Evolutionary conservation across 2,113 vertebrate genomes (phyloP), one percentile per base, ranked within the genome.

Genomic region (Lontra canadensis): DNA sequence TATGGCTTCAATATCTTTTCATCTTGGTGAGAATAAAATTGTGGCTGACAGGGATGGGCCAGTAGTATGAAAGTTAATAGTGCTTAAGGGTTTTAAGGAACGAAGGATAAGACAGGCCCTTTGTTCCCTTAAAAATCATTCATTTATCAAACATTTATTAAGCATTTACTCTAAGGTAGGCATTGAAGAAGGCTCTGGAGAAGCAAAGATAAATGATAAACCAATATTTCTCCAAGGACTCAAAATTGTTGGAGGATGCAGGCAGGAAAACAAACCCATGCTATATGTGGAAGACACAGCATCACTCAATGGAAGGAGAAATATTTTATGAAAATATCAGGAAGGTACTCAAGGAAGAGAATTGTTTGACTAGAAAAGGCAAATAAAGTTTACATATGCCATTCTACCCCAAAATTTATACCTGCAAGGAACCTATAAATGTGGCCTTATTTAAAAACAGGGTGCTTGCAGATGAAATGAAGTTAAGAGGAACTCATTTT

Each of bases 121-220:
- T 42, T 76, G 15, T 90, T 95, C 73, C 61, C 26, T 94, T 84
- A 81, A 93, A 97, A 79, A 52, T 42, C 42, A 88, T 90, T 90
- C 63, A 95, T 90, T 96, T 84, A 87, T 59, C 83, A 93, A 87
- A 88, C 52, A 95, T 95, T 84, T 73, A 88, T 81, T 85, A 85
- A 92, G 44, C 65, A 78, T 82, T 92, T 80, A 84, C 34, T 90
- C 49, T 82, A 78, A 94, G 21, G 17, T 65, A 96, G 69, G 8
- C 21, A 89, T 25, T 90, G 65, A 95, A 76, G 73, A 71, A 82
- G 23, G 1, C 29, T 84, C 88, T 82, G 15, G 15, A 91, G 65
- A 82, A 94, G 18, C 23, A 86, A 94, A 57, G 55, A 82, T 44
- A 81, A 76, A 88, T 29, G 94, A 69, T 36, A 81, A 87, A 59